Conservation (phyloP, 2,888 invertebrate species). For the Leptothorax acervorum region DNA sequence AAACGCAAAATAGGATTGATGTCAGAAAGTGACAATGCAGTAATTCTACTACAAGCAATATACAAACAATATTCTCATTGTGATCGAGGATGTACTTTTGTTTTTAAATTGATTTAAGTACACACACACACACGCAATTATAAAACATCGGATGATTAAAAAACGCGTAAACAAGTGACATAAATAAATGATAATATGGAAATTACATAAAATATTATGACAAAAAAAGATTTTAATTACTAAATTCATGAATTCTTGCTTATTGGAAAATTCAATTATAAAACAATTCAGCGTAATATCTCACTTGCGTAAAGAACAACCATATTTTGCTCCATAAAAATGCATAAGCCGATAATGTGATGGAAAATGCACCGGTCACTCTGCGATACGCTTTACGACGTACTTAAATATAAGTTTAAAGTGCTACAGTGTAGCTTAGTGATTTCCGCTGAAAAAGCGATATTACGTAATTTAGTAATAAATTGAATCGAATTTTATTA, state of each 20-base stretch:
- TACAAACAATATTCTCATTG: background rate
- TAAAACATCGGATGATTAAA: background rate
- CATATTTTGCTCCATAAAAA: background rate
- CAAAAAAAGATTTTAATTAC: background rate
- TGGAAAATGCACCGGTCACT: slow-evolving; percentile 6
- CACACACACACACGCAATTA: too few relatives aligned
- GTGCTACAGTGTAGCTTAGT: background rate
- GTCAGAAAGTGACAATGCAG: background rate
- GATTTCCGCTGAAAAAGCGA: background rate
- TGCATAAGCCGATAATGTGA: background rate
- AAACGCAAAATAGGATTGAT: background rate
- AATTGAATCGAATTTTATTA: slow-evolving; percentile 4
- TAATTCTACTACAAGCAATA: background rate
- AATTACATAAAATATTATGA: background rate
- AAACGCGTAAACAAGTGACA: background rate
- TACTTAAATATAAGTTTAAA: slow-evolving; percentile 16
- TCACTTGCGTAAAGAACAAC: background rate
- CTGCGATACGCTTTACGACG: background rate
- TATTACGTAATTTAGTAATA: background rate
- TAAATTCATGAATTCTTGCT: background rate
- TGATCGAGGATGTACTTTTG: background rate
- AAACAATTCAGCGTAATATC: background rate
- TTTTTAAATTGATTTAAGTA: background rate
- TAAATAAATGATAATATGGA: background rate
- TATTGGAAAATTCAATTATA: background rate